Conservation (phyloP, 2,888 invertebrate genomes). For the Melolontha melolontha region DNA sequence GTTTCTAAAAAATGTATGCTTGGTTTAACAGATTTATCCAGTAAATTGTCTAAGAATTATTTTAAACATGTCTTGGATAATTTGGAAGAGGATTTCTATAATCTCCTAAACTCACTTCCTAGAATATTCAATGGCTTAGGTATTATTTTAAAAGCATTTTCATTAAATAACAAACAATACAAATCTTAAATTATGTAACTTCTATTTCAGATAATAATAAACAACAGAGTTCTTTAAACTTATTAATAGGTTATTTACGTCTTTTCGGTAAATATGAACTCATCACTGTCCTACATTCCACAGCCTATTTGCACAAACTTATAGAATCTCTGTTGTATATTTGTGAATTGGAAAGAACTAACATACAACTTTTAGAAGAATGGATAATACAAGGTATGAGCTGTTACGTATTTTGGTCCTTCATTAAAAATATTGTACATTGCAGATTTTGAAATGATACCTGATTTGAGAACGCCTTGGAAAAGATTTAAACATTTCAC, state of each 20-base stretch:
- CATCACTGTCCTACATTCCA: conserved; percentile 69
- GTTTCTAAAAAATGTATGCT: conserved; percentile 66
- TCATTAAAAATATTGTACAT: conserved; percentile 11
- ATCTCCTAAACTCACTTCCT: conserved; percentile 72
- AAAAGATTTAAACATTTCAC: conserved; percentile 73
- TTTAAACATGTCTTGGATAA: conserved; percentile 68
- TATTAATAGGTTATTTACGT: conserved; percentile 76
- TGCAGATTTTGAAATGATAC: conserved; percentile 60
- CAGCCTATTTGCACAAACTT: conserved; percentile 70
- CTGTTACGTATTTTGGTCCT: conserved; percentile 37
- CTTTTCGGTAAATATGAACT: conserved; percentile 71
- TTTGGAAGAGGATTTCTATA: conserved; percentile 72
- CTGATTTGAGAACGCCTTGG: conserved; percentile 70
- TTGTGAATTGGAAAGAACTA: conserved; percentile 67
- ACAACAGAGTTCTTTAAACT: conserved; percentile 73
- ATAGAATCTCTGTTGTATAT: conserved; percentile 70
- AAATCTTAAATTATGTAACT: not conserved
- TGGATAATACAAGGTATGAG: conserved; percentile 62
- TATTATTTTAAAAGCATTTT: conserved; percentile 54
- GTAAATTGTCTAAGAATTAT: conserved; percentile 61
- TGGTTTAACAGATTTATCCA: conserved; percentile 63
- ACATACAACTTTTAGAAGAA: conserved; percentile 69
- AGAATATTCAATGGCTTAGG: conserved; percentile 75
- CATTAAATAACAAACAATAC: conserved; percentile 9
- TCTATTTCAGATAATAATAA: conserved; percentile 68